These are phyloP conservation scores for Corynorhinus townsendii DNA, from an alignment of 2,113 vertebrate genomes.

Conservation along the genomic window DNA sequence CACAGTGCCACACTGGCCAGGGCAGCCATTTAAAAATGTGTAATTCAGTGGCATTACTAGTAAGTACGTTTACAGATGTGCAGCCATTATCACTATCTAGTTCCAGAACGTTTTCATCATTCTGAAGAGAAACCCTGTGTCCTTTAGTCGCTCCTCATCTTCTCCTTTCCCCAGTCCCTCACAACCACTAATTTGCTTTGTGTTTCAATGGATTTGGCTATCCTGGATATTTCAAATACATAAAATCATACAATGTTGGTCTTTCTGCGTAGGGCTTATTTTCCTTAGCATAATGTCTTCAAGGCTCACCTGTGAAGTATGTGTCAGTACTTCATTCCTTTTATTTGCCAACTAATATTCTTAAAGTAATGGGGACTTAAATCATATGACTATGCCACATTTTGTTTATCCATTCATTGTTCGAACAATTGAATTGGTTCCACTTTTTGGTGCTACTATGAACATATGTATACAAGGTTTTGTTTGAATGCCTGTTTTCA, in stretches of 20 bases:
- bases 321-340: neutral
- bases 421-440: neutral
- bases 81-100: neutral
- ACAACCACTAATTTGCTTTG: neutral
- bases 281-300: neutral
- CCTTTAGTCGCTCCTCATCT: neutral
- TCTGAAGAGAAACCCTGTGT: neutral
- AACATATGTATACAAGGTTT: neutral
- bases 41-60: neutral
- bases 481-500: neutral
- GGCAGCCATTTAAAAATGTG: neutral
- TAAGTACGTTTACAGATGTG: neutral
- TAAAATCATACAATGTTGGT: neutral
- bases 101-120: neutral
- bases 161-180: neutral
- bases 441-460: neutral
- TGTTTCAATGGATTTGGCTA: neutral
- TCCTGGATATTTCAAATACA: neutral
- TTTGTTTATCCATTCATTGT: neutral
- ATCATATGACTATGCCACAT: neutral
- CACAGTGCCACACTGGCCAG: too few relatives aligned
- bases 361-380: neutral
- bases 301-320: neutral
- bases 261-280: neutral
- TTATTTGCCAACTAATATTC: neutral